Base-by-base conservation (phyloP, 2,888 invertebrate species). In the Pollenia angustigena region DNA sequence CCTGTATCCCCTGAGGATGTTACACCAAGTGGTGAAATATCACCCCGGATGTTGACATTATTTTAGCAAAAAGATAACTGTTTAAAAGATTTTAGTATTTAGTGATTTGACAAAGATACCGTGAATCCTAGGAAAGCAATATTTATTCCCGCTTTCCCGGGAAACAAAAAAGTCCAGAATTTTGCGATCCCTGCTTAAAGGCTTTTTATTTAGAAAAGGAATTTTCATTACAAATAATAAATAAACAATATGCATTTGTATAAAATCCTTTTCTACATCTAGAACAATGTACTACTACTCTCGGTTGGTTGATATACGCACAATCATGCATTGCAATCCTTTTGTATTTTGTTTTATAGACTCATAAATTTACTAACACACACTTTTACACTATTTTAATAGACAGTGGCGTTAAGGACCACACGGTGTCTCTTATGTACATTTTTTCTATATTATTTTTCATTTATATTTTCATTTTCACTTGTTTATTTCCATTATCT, bases 391-490 rank as follows among this genome's bases (percentile, higher is more conserved):
- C 14, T 16, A 6, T 56, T 56, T 23, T 71, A 50, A 66, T n/a
- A 42, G 72, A 66, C 48, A 74, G 44, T 66, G 56, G 11, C 14
- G 14, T 23, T 44, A 69, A 72, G 48, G 64, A 54, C n/a, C 64
- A 56, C 69, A 54, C 62, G 8, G 44, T 48, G 72, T 78, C 83
- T 64, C 62, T 76, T 8, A 69, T 76, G 69, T 68, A 66, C 18
- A 52, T 60, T 66, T 74, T 64, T 74, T 79, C 56, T 62, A 23
- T 71, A 74, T 74, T 66, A 74, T 80, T 85, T 85, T 80, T 42
- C 68, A 84, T 79, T 84, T 84, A 84, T 68, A 84, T 83, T 79
- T 84, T 84, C 84, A 85, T 80, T 85, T 85, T 80, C 79, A 80
- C 84, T 85, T 66, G 40, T 75, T 72, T 69, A 85, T 80, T 85